Evolutionary conservation across 2,888 invertebrate species (phyloP), one percentile per base, ranked within the genome.

Genomic region (Panopea generosa): DNA sequence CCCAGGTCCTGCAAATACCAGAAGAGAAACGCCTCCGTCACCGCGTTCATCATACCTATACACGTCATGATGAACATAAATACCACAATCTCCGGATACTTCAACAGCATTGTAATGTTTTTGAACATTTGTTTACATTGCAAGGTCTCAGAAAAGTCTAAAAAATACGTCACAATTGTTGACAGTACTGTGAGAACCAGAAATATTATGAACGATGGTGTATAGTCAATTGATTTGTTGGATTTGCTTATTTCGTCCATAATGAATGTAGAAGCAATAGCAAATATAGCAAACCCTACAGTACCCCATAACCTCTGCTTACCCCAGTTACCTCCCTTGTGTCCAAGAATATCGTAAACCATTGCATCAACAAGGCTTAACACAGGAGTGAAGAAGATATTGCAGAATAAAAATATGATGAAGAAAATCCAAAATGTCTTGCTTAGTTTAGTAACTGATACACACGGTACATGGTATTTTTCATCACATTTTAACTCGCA

Each of bases 331-430:
- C 77, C 81, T 16, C 71, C 57, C 45, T 68, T 77, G 9, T 96
- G 96, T 91, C 96, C 96, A 82, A 97, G 96, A 95, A 96, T 95
- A 14, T 96, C 96, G 77, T 97, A 93, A 0, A 97, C 96, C 78
- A 97, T 96, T 0, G 97, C 97, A 93, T 97, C 97, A 95, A 97
- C 95, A 66, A 97, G 96, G 14, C 96, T 96, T 0, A 97, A 96
- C n/a, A 96, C 96, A 29, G 96, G 96, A 4, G 96, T 95, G 89
- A 96, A 93, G 95, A 96, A 96, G 4, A 96, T 95, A 33, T 96
- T 96, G 0, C 96, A 97, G 86, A 96, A 93, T 84, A 97, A 95
- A 89, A 97, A 95, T 76, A 97, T 89, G 63, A 95, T 93, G 91
- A 97, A 96, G 91, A 97, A 97, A 74, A 96, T 94, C 95, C 96